Percentiles rank a stretch among this genome's conserved stretches.
These are phyloP conservation scores for Chrysodeixis includens DNA, from an alignment of 2,888 invertebrate genomes.

Conservation along the genomic window DNA sequence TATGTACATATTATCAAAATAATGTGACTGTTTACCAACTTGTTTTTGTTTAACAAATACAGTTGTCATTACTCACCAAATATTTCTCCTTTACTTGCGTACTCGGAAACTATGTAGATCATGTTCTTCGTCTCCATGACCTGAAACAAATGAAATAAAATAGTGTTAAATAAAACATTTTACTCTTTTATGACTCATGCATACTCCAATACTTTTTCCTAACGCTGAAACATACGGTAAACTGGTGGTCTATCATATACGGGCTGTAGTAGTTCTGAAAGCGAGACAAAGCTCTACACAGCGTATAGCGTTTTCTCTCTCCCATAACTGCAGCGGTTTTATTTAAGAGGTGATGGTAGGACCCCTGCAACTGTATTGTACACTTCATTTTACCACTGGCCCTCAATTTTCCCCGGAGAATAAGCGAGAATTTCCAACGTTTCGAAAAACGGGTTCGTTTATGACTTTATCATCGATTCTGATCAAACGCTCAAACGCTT, in stretches of 20 bases:
- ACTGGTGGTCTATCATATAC: background rate
- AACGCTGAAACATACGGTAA: background rate
- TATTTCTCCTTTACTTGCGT: constrained; percentile 99
- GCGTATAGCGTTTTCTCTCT: too few species aligned
- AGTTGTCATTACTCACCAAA: constrained; percentile 92
- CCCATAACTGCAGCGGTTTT: too few species aligned
- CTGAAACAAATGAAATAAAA: constrained; percentile 87
- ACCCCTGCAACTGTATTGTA: too few species aligned
- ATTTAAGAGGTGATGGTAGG: too few species aligned
- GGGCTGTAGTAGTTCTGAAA: too few species aligned
- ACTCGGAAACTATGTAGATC: constrained; percentile 99
- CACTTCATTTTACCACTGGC: too few species aligned
- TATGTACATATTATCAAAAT: background rate
- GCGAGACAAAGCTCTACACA: too few species aligned
- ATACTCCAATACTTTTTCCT: background rate
- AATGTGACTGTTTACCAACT: background rate
- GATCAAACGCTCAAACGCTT: too few species aligned
- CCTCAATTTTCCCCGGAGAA: too few species aligned
- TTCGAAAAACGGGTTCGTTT: too few species aligned
- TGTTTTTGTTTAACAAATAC: background rate
- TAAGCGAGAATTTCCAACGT: too few species aligned
- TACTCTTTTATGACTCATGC: background rate
- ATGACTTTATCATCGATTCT: too few species aligned
- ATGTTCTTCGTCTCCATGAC: constrained; percentile 99
- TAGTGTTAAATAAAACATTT: background rate